Evolutionary conservation across 1,140 invertebrate species (phyloP).

Genomic region (Hylaeus volcanicus): DNA sequence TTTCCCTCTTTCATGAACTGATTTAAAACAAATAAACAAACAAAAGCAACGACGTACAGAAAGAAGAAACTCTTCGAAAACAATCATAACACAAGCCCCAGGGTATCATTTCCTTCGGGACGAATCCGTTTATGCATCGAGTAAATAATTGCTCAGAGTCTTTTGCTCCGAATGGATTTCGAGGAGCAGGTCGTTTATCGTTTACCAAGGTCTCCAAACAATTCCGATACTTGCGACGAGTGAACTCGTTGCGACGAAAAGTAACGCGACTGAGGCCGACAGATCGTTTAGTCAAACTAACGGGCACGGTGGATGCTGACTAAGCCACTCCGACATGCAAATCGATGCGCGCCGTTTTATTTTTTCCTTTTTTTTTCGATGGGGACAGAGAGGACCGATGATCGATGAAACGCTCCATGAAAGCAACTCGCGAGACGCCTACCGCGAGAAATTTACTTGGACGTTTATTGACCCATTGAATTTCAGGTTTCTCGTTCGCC

Average conservation of each 20-base stretch:
- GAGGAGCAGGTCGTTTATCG: not conserved
- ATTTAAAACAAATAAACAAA: no score
- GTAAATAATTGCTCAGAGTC: not conserved
- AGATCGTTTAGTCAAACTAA: constrained; percentile 61
- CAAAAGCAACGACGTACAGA: no score
- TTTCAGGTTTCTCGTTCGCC: not conserved
- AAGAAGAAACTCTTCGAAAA: no score
- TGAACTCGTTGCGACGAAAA: constrained; percentile 63
- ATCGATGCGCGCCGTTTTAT: constrained; percentile 53
- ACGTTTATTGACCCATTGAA: constrained; percentile 45
- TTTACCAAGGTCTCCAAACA: constrained; percentile 2
- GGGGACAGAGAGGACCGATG: constrained; percentile 15
- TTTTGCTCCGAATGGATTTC: not conserved
- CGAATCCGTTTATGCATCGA: no score
- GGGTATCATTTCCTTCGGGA: no score
- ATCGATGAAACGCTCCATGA: constrained; percentile 26
- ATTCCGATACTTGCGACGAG: constrained; percentile 25
- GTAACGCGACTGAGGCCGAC: constrained; percentile 52
- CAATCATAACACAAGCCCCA: no score
- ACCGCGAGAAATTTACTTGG: constrained; percentile 28
- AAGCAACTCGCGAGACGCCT: constrained; percentile 22
- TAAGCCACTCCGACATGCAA: constrained; percentile 74
- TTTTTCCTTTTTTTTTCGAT: constrained; percentile 19
- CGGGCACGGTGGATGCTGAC: constrained; percentile 61
- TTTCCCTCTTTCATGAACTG: no score